phyloP scores from a whole-genome alignment of 2,113 vertebrate genomes.

The Rhinolophus ferrumequinum region DNA sequence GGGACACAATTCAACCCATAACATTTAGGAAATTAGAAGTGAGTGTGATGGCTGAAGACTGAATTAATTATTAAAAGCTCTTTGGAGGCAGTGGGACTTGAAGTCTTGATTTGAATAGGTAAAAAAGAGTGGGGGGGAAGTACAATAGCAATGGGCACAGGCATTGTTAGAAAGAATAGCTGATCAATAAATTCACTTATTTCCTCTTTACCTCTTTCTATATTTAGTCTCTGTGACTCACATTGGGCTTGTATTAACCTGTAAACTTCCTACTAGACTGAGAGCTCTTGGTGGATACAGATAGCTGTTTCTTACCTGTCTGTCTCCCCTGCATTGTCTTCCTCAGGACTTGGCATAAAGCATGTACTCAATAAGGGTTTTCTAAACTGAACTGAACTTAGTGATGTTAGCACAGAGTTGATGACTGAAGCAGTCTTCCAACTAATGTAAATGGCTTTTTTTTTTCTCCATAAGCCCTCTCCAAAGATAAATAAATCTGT shows the following conservation, averaged over 20 bases:
- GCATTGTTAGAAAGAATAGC: neutral
- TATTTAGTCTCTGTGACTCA: neutral
- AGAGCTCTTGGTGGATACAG: neutral
- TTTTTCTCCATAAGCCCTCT: neutral
- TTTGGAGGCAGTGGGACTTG: neutral
- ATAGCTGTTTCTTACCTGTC: neutral
- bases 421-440: neutral
- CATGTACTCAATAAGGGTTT: neutral
- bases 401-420: neutral
- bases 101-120: neutral
- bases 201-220: neutral
- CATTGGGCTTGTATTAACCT: neutral
- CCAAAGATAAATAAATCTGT: slow-evolving; percentile 41
- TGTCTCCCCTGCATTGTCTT: neutral
- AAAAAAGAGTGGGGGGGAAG: neutral
- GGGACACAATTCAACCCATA: neutral
- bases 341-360: neutral
- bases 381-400: neutral
- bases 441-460: neutral
- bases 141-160: neutral
- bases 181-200: neutral
- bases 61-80: neutral
- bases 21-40: neutral
- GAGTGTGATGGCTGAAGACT: neutral
- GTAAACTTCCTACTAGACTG: neutral